Conservation (phyloP, 2,113 vertebrate genomes). For the Trachemys scripta region DNA sequence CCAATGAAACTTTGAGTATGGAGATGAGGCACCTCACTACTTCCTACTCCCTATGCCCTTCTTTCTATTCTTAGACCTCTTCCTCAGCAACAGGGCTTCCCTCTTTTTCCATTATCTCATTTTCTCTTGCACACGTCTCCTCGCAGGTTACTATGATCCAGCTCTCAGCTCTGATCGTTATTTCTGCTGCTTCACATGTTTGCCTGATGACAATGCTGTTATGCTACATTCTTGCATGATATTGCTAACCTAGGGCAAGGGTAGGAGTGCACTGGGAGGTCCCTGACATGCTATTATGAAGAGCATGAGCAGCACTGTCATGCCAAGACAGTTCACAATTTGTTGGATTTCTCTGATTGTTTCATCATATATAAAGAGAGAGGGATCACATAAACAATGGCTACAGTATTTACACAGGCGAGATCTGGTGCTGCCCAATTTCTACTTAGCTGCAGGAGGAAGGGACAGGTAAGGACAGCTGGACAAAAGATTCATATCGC, state of each 20-base stretch:
- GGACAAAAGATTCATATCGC: too few relatives aligned
- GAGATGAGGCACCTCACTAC: constrained; percentile 46
- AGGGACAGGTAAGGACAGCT: too few relatives aligned
- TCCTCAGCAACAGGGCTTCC: not conserved
- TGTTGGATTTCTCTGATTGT: not conserved
- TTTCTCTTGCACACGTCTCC: fast-evolving
- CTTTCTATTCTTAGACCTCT: not conserved
- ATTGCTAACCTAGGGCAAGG: not conserved
- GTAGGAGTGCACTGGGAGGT: not conserved
- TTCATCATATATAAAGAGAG: not conserved
- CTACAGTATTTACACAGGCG: too few relatives aligned
- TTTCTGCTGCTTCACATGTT: fast-evolving
- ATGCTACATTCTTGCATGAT: fast-evolving
- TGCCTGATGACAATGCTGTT: not conserved
- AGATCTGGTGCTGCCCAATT: too few relatives aligned
- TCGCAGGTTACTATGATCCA: not conserved
- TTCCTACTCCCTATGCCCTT: constrained; percentile 44
- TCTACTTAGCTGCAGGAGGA: too few relatives aligned
- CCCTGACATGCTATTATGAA: not conserved
- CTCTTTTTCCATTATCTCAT: not conserved
- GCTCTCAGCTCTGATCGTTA: fast-evolving
- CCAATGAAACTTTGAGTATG: constrained; percentile 36
- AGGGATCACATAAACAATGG: too few relatives aligned
- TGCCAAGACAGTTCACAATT: not conserved
- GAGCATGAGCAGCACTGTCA: not conserved